Conservation (phyloP, 1,140 invertebrate species). For the Camponotus floridanus region DNA sequence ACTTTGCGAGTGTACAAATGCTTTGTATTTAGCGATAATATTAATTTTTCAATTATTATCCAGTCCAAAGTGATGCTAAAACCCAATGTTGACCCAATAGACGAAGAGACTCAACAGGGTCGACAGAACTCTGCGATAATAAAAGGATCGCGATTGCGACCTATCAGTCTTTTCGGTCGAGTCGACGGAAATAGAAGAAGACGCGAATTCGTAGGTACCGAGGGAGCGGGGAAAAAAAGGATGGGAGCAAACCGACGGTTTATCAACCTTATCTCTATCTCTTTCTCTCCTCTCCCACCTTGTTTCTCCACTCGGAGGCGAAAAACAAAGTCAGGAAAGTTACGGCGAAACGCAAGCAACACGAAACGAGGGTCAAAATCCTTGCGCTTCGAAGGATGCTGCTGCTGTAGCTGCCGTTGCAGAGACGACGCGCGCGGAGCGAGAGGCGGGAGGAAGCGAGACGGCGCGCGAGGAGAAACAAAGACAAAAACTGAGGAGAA, state of each 20-base stretch:
- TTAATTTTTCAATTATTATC: background rate
- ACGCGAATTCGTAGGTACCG: conserved; percentile 70
- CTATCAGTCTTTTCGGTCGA: conserved; percentile 57
- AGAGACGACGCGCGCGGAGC: conserved; percentile 54
- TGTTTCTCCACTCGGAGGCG: conserved; percentile 77
- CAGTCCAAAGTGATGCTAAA: background rate
- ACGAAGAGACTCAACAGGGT: conserved; percentile 1
- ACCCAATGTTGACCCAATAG: background rate
- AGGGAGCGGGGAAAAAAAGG: conserved; percentile 39
- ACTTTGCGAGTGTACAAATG: background rate
- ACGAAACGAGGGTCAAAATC: conserved; percentile 86
- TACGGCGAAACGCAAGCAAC: conserved; percentile 85
- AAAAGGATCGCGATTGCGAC: conserved; percentile 61
- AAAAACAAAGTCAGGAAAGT: conserved; percentile 85
- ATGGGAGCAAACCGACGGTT: conserved; percentile 68
- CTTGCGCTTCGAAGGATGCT: conserved; percentile 83
- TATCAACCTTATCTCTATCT: conserved; percentile 76
- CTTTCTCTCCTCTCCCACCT: conserved; percentile 41
- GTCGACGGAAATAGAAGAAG: conserved; percentile 67
- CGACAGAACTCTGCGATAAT: background rate
- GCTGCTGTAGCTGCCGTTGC: conserved; percentile 61
- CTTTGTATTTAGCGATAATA: background rate
- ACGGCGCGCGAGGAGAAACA: conserved; percentile 35
- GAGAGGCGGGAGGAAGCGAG: conserved; percentile 35
- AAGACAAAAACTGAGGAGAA: conserved; percentile 49